Conservation (phyloP, 2,888 invertebrate species). For the Drosophila atroscutellata region DNA sequence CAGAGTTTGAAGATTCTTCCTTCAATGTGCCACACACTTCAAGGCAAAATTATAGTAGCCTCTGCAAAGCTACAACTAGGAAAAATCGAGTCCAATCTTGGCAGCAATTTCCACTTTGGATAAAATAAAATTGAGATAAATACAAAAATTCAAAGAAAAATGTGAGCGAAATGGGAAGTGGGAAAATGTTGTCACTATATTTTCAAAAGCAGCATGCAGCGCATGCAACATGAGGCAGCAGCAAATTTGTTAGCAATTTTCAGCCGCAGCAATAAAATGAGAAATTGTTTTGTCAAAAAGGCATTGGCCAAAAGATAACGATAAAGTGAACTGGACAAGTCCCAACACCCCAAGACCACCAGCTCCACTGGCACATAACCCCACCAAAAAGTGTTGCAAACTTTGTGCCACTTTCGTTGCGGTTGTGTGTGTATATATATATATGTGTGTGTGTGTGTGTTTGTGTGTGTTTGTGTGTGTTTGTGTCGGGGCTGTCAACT, state of each 20-base stretch:
- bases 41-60: not conserved
- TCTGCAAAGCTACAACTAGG: not conserved
- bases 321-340: constrained; percentile 18
- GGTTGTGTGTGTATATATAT: constrained; percentile 33
- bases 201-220: constrained; percentile 42
- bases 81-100: no score
- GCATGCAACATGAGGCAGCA: constrained; percentile 49
- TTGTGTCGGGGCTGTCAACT: constrained; percentile 70
- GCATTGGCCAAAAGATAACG: constrained; percentile 71
- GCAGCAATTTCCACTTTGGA: not conserved
- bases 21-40: not conserved
- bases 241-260: constrained; percentile 77
- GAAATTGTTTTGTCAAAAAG: constrained; percentile 76
- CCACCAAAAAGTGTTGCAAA: constrained; percentile 69
- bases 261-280: constrained; percentile 73
- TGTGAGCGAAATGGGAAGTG: not conserved
- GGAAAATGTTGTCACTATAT: constrained; percentile 1
- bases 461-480: constrained; percentile 30
- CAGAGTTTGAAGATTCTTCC: no score
- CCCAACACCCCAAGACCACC: not conserved
- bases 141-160: not conserved
- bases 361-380: not conserved
- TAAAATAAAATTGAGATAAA: not conserved
- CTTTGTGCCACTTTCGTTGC: constrained; percentile 77
- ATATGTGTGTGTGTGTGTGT: constrained; percentile 7